Evolutionary conservation across 2,113 vertebrate species (phyloP).

Genomic region (Turdus rufiventris): DNA sequence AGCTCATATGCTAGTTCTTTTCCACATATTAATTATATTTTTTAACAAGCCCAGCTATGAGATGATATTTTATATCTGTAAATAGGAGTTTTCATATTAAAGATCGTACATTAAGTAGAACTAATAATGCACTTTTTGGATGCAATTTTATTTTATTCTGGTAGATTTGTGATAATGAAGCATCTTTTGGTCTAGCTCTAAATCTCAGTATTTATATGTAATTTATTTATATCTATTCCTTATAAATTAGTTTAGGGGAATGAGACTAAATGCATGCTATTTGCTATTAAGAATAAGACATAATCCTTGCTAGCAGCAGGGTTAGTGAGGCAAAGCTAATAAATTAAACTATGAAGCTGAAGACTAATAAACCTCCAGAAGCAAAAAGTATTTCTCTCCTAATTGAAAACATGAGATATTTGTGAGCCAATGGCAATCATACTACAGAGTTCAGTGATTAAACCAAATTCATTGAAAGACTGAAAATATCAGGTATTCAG

Average conservation of each 20-base stretch:
- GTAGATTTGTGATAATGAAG: background rate
- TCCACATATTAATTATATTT: background rate
- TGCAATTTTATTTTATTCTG: background rate
- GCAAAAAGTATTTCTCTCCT: background rate
- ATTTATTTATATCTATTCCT: background rate
- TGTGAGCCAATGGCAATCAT: background rate
- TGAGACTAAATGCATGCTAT: background rate
- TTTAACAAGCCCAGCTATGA: background rate
- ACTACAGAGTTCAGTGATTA: background rate
- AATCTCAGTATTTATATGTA: background rate
- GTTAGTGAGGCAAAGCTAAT: background rate
- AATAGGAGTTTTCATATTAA: background rate
- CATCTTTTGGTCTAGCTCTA: background rate
- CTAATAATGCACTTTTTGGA: background rate
- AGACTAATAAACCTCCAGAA: background rate
- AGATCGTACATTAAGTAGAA: background rate
- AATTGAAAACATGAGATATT: background rate
- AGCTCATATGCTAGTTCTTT: background rate
- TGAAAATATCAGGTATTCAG: background rate
- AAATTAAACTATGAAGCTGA: background rate
- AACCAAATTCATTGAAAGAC: background rate
- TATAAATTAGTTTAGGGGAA: background rate
- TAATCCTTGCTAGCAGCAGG: background rate
- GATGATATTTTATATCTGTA: background rate
- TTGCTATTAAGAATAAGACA: background rate